Percentiles rank a stretch among this genome's conserved stretches.
Evolutionary conservation across 2,113 vertebrate species (phyloP).

Genomic region (Forbesichthys agassizii): DNA sequence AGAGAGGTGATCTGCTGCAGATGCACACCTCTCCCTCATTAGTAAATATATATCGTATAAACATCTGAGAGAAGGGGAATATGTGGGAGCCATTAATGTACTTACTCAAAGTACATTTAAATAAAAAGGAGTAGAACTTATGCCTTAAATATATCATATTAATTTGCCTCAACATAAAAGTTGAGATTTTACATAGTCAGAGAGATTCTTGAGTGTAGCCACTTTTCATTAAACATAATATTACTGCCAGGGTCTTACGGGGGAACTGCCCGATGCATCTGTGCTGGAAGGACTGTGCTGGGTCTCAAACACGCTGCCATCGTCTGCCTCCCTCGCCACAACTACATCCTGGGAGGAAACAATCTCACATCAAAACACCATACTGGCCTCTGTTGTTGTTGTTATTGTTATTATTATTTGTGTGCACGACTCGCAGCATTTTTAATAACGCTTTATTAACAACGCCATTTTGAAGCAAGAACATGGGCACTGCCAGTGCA

Average conservation of each 20-base stretch:
- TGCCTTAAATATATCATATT: background rate
- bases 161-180: background rate
- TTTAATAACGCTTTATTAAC: background rate
- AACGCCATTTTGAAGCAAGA: background rate
- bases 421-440: background rate
- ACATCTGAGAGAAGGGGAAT: too few species aligned
- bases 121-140: background rate
- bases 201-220: too few species aligned
- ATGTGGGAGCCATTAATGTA: too few species aligned
- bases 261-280: slow-evolving; percentile 60
- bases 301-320: slow-evolving; percentile 61
- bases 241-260: slow-evolving; percentile 41
- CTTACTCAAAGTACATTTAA: background rate
- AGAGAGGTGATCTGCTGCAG: background rate
- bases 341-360: slow-evolving; percentile 50
- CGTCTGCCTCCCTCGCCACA: slow-evolving; percentile 80
- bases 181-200: background rate
- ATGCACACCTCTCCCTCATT: too few species aligned
- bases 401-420: background rate
- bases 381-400: background rate
- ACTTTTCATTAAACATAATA: too few species aligned
- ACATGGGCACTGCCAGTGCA: background rate
- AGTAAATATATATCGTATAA: too few species aligned
- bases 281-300: slow-evolving; percentile 49
- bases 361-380: slow-evolving; percentile 5